These are phyloP conservation scores for Syrista parreyssii DNA, from an alignment of 2,888 invertebrate genomes.

Conservation along the genomic window DNA sequence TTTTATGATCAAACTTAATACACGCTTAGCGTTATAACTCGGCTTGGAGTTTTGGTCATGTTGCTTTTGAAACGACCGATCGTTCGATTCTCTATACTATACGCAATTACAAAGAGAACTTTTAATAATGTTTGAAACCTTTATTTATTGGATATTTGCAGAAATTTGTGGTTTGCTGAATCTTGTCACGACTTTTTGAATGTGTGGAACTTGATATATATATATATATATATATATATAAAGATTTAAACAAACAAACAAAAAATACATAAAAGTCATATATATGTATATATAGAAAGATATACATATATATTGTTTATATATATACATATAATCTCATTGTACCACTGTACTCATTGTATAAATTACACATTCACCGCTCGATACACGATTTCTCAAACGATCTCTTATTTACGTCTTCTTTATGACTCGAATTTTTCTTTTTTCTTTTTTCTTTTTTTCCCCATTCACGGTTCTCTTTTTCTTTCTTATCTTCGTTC, in stretches of 20 bases:
- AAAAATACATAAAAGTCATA: slow-evolving; percentile 23
- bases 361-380: slow-evolving; percentile 65
- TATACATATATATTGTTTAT: slow-evolving; percentile 19
- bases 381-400: slow-evolving; percentile 38
- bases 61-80: not conserved
- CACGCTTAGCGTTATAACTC: not conserved
- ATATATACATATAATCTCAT: slow-evolving; percentile 35
- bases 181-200: slow-evolving; percentile 64
- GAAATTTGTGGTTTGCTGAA: slow-evolving; percentile 66
- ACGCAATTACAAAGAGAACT: slow-evolving; percentile 52
- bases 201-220: slow-evolving; percentile 61
- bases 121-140: slow-evolving; percentile 61
- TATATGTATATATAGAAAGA: slow-evolving; percentile 38
- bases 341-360: slow-evolving; percentile 64
- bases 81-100: slow-evolving; percentile 43
- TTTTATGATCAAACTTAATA: not conserved
- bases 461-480: slow-evolving; percentile 10
- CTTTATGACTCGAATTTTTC: not conserved
- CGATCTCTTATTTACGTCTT: slow-evolving; percentile 4
- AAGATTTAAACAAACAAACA: slow-evolving; percentile 28
- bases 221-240: slow-evolving; percentile 49
- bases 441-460: slow-evolving; percentile 6
- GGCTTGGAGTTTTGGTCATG: not conserved
- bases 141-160: slow-evolving; percentile 63
- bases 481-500: slow-evolving; percentile 11